Base-by-base conservation (phyloP, 2,888 invertebrate genomes). In the Tyria jacobaeae region DNA sequence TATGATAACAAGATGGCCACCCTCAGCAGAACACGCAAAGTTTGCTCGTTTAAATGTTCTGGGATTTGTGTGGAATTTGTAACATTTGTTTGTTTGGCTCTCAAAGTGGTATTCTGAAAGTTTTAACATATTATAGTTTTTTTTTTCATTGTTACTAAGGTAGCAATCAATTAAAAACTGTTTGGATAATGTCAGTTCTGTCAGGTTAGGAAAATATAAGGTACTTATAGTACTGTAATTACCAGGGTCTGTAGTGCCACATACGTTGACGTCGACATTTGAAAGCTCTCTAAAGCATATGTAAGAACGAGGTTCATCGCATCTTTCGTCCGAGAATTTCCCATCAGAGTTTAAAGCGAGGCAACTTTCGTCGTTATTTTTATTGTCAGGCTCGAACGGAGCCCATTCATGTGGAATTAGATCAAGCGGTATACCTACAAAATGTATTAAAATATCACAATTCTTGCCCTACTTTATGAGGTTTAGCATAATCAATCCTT, bases 21-120 rank as follows among this genome's bases (percentile, higher is more conserved):
- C 85, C 59, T 88, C 88, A 0, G 82, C 84, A 12, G 71, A 62
- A 52, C 88, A 88, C 3, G 81, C 64, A 80, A 84, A 83, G 71
- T 75, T 80, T 0, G 86, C 88, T 0, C 81, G 71, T 0, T 82
- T 74, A 83, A 86, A 88, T 4, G 75, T 75, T 1, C 78, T 74
- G 0, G 82, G 81, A 0, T 71, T 66, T 1, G 53, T 67, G 66
- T 87, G 87, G 70, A 86, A 83, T 66, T 88, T 87, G 72, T 88
- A 88, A 58, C 87, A 88, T 34, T 74, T 83, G 1, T 82, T 79
- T 0, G 87, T 86, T 2, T 78, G 65, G 0, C 51, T 6, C 4
- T 85, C 77, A 2, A 77, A 41, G 0, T n/a, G 64, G 63, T 88
- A 88, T 21, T 64, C 87, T 87, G 70, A 5, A 69, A 65, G 14